Percentiles rank a stretch among this genome's conserved stretches.
phyloP scores from a whole-genome alignment of 2,888 invertebrate species.

The Eilema griseolum region DNA sequence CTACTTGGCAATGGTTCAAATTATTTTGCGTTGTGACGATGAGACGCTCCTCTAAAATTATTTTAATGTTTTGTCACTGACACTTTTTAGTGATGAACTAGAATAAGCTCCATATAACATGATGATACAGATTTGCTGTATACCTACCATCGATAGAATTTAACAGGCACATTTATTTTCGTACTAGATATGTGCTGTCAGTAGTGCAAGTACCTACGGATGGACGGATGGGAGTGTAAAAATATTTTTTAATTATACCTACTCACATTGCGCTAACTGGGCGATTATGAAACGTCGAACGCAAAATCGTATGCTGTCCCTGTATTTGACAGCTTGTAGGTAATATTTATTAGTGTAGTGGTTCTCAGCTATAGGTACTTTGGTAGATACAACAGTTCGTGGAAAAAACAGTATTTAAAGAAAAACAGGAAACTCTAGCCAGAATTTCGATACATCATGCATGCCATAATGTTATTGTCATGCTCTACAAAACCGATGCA shows the following conservation, averaged over 20 bases:
- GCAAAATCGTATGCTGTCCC: background rate
- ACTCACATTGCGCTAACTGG: background rate
- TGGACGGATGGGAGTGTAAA: background rate
- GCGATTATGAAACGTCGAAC: background rate
- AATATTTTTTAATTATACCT: background rate
- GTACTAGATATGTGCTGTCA: background rate
- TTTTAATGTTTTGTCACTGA: slow-evolving; percentile 64
- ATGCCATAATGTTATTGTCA: background rate
- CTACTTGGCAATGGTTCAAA: slow-evolving; percentile 77
- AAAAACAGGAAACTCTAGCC: background rate
- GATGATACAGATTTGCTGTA: slow-evolving; percentile 11
- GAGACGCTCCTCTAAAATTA: slow-evolving; percentile 69
- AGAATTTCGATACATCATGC: background rate
- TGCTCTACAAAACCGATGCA: background rate
- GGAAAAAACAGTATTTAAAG: background rate
- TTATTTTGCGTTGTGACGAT: slow-evolving; percentile 72
- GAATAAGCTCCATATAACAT: slow-evolving; percentile 33
- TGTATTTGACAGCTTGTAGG: background rate
- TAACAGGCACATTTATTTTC: slow-evolving; percentile 4
- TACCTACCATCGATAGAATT: slow-evolving; percentile 1
- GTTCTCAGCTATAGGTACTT: background rate
- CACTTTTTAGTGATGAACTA: slow-evolving; percentile 34
- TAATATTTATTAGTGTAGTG: background rate
- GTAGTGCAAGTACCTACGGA: background rate
- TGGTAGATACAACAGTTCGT: background rate